These are phyloP conservation scores for Steromphala cineraria DNA, from an alignment of 2,888 invertebrate genomes.

Conservation along the genomic window DNA sequence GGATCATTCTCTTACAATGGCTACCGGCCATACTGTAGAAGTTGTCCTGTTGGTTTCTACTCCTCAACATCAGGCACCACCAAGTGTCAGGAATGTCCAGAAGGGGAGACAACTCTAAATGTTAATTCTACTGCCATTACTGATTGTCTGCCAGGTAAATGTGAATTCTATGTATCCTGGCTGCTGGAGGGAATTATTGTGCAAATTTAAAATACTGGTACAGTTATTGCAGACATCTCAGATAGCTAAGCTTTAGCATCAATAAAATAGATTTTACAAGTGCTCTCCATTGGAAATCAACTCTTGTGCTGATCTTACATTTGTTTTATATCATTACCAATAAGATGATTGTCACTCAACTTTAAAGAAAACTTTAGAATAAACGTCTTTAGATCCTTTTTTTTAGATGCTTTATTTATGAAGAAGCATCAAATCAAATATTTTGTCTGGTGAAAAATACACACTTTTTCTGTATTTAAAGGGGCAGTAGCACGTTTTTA, in stretches of 20 bases:
- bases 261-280: neutral
- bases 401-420: no score
- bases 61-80: constrained; percentile 25
- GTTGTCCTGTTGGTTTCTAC: constrained; percentile 37
- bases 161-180: neutral
- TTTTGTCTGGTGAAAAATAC: neutral
- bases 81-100: constrained; percentile 37
- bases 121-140: constrained; percentile 12
- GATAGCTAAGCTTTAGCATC: no score
- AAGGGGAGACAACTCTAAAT: constrained; percentile 27
- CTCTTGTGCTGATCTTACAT: no score
- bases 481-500: no score
- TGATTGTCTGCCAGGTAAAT: neutral
- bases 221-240: no score
- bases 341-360: no score
- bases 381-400: no score
- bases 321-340: no score
- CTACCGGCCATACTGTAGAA: constrained; percentile 31
- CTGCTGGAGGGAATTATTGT: neutral
- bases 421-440: no score
- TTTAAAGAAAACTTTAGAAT: no score
- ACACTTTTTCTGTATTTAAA: no score
- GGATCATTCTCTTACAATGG: constrained; percentile 32
- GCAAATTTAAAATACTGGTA: neutral
- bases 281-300: neutral